Evolutionary conservation across 2,113 vertebrate species (phyloP), one percentile per base, ranked within the genome.

Genomic region (Leptosomus discolor): DNA sequence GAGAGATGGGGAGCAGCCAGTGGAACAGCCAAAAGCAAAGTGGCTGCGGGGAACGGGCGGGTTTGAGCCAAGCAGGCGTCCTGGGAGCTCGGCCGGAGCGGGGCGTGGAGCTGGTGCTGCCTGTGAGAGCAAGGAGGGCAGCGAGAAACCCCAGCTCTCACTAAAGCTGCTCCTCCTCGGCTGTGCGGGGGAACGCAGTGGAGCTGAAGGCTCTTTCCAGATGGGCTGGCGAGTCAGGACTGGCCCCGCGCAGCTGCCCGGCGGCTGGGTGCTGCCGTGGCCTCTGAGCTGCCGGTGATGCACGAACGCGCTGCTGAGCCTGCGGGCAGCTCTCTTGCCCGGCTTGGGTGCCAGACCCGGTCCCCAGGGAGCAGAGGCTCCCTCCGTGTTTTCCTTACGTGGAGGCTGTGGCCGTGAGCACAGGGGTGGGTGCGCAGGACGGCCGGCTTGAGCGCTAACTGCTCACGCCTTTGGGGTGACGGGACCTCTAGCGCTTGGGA

Each of bases 131-230:
- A 34, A 60, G 54, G 53, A 85, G 26, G 9, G 11, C 37, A 71
- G 61, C 1, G 4, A 34, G 56, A 41, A 65, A 46, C 37, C 2
- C 2, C 43, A 64, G 4, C 24, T 80, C 36, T 27, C 0, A 5
- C 27, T 58, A 10, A 48, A 68, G 54, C 48, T 3, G 9, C 20
- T 78, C 22, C 32, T 77, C 16, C 14, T 36, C 29, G 48, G 39
- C 19, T 0, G 1, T 32, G 41, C 0, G 0, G 71, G 46, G 64
- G 50, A 37, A n/a, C 0, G 0, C 1, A 10, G 29, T 0, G 7
- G n/a, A 39, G 75, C 0, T 2, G 36, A 32, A 27, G 26, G 11
- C 71, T 27, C 19, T 13, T 73, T 74, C 32, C 16, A 1, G 8
- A 19, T 14, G 20, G 56, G 51, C 16, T 29, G 51, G 13, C 2